Base-by-base conservation (phyloP, 2,888 invertebrate genomes). In the Machimus rusticus region DNA sequence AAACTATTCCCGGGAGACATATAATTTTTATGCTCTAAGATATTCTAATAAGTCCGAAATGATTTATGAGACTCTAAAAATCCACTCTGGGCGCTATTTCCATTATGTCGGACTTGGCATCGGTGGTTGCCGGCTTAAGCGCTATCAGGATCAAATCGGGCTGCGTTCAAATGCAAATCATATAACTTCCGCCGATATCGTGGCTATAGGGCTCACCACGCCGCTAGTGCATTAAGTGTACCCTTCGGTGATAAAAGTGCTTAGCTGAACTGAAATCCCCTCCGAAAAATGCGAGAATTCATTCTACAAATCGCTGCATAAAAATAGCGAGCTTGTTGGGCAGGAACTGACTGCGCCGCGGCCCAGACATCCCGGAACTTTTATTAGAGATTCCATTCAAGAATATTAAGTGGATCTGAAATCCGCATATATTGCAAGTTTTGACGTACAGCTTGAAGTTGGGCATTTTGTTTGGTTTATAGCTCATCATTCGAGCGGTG, bases 401-500 rank as follows among this genome's bases (percentile, higher is more conserved):
- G 84, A 84, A 84, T 66, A 84, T 84, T 84, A 84, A 84, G 84
- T 84, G 84, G 74, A 84, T 84, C 37, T 43, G 84, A 74, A 57
- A 66, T 57, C 39, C 37, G 66, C 57, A 14, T 55, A 81, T 55
- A 55, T 55, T 81, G 66, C 84, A 57, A 84, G 74, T 84, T 39
- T 84, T 66, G 84, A 57, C 84, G 84, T 84, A 39, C 34, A 66
- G 14, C 84, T 23, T 16, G 84, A 74, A 84, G 19, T 74, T 39
- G 74, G 84, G 43, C 57, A 66, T 84, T 84, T 84, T 37, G 39
- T 84, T 74, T 57, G 84, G 57, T 84, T 84, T 84, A 84, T 84
- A 39, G 74, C 84, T 84, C 57, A 66, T 84, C 84, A 84, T 66
- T 84, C 39, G 16, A 74, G 74, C 66, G 74, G 66, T 74, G 57